Conservation (phyloP, 2,113 vertebrate genomes). For the Upupa epops region DNA sequence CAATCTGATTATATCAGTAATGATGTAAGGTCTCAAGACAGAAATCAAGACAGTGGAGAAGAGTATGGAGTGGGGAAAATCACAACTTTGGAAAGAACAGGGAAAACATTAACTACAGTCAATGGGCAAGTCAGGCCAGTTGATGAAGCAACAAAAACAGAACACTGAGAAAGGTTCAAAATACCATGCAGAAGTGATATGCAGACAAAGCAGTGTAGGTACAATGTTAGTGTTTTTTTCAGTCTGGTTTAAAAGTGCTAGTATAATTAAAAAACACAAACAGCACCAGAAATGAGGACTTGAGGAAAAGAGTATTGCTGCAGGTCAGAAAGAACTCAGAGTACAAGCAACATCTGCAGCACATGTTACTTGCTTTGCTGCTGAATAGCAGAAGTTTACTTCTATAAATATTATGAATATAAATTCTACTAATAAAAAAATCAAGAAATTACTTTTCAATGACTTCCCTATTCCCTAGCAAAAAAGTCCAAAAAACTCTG, state of each 20-base stretch:
- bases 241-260: not conserved
- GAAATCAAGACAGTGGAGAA: constrained; percentile 35
- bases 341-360: not conserved
- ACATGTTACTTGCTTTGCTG: not conserved
- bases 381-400: not conserved
- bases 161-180: constrained; percentile 11
- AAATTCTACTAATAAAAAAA: not conserved
- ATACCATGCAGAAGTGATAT: not conserved
- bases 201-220: not conserved
- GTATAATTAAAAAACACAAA: not conserved
- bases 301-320: not conserved
- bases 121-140: constrained; percentile 39
- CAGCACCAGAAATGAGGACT: not conserved
- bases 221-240: not conserved
- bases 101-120: constrained; percentile 49
- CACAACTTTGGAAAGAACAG: constrained; percentile 17
- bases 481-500: not conserved
- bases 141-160: not conserved
- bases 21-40: constrained; percentile 9
- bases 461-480: not conserved
- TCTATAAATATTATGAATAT: not conserved
- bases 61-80: constrained; percentile 49
- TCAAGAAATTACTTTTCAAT: not conserved
- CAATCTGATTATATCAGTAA: constrained; percentile 28
- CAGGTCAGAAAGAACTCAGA: not conserved